These are phyloP conservation scores for Agonopterix subpropinquella DNA, from an alignment of 2,888 invertebrate genomes.

Conservation along the genomic window DNA sequence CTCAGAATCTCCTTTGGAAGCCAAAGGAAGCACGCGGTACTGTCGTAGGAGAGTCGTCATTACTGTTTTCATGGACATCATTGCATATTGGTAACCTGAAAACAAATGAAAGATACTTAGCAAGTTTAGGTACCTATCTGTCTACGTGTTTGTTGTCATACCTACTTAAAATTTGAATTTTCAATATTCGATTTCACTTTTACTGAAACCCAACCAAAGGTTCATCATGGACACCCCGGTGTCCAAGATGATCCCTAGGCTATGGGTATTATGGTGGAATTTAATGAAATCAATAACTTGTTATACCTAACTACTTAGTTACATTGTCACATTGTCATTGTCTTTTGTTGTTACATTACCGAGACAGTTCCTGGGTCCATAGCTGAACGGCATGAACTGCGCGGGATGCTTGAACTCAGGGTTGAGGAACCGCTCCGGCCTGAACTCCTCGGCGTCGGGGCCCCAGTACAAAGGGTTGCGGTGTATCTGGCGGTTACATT, in stretches of 20 bases:
- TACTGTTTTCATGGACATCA: constrained; percentile 37
- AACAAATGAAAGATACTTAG: neutral
- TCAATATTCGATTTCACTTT: too few species aligned
- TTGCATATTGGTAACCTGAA: constrained; percentile 35
- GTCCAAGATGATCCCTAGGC: too few species aligned
- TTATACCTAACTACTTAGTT: too few species aligned
- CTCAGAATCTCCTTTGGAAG: neutral
- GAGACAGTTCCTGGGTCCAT: constrained; percentile 33
- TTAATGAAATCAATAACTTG: too few species aligned
- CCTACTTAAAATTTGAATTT: too few species aligned
- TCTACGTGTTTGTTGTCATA: too few species aligned
- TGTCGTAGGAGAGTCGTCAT: constrained; percentile 23
- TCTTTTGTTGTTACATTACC: too few species aligned
- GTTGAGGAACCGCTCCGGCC: constrained; percentile 17
- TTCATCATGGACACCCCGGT: too few species aligned
- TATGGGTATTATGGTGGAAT: too few species aligned
- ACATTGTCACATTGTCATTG: too few species aligned
- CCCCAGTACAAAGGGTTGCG: constrained; percentile 18
- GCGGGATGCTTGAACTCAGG: constrained; percentile 21
- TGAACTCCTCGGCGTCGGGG: constrained; percentile 13
- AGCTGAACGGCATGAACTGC: constrained; percentile 32
- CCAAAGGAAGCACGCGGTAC: constrained; percentile 23
- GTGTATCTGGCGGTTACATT: constrained; percentile 9
- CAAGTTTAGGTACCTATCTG: too few species aligned
- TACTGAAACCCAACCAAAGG: too few species aligned